phyloP scores from a whole-genome alignment of 2,113 vertebrate genomes.

The Plotosus lineatus region DNA sequence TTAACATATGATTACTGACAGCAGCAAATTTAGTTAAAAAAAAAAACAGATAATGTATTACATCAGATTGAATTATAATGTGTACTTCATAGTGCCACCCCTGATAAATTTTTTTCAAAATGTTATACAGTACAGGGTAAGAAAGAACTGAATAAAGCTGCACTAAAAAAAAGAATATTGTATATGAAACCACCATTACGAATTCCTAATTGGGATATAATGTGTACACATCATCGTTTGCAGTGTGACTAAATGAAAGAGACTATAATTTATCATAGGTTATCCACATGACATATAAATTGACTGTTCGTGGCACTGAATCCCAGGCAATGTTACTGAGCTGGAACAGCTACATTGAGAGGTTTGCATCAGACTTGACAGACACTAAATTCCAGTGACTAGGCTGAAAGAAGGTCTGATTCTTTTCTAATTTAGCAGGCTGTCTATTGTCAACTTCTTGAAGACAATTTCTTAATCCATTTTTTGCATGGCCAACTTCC shows the following conservation, averaged over 20 bases:
- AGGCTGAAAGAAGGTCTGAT: constrained; percentile 13
- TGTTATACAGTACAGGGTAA: not conserved
- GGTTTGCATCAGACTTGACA: constrained; percentile 30
- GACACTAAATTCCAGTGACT: constrained; percentile 33
- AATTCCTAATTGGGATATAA: not conserved
- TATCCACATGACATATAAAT: constrained; percentile 18
- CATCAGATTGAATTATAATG: not conserved
- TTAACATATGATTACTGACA: not conserved
- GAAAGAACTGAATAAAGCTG: not conserved
- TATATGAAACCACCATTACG: constrained; percentile 7
- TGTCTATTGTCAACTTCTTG: constrained; percentile 33
- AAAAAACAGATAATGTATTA: too few relatives aligned
- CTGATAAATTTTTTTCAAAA: not conserved
- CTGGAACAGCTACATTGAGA: constrained; percentile 22
- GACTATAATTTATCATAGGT: not conserved
- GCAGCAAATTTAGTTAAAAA: not conserved
- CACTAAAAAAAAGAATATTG: not conserved
- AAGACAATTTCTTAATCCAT: constrained; percentile 11
- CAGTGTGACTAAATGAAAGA: constrained; percentile 4
- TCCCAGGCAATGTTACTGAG: constrained; percentile 10
- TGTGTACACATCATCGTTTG: not conserved
- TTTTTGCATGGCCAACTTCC: not conserved
- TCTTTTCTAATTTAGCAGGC: constrained; percentile 35
- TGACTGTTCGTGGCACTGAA: not conserved
- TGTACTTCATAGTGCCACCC: not conserved